Evolutionary conservation across 2,888 invertebrate species (phyloP), one percentile per base, ranked within the genome.

Genomic region (Watsonalla cultraria): DNA sequence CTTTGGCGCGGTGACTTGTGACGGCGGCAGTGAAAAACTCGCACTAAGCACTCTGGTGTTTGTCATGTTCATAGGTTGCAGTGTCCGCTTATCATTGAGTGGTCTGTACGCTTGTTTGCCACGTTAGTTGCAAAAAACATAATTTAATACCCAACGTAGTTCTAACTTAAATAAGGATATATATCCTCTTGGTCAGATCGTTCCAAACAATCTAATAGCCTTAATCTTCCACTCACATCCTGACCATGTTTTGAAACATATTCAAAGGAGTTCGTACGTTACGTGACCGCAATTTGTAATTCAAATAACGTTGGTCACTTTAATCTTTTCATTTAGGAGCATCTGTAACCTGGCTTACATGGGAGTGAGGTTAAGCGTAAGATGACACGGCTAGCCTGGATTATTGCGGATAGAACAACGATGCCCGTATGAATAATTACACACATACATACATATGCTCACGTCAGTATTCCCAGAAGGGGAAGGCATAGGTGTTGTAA

Each of bases 311-410:
- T 57, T 69, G 78, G 68, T 67, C 74, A 74, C 76, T 78, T 83
- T 84, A 84, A 84, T 83, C 83, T 84, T 86, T 85, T 81, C 76
- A 84, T 86, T 85, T 77, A 64, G 69, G 64, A 65, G 54, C 53
- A 57, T 55, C 54, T 60, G 58, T 53, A 54, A 65, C 61, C 68
- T n/a, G 34, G 34, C 34, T 37, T 37, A 48, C 14, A 8, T 49
- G 13, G 56, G 62, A 56, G 54, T 60, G 53, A 54, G 62, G 62
- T 63, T 58, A 60, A 64, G 61, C 59, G 58, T 65, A 71, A 74
- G 80, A 80, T 79, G 77, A 73, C 71, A 65, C 59, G 61, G 65
- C 64, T 66, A 64, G 60, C 68, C 67, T 62, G 72, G 69, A 76
- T 78, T 76, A 74, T 69, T 73, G 68, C 62, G 65, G 72, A 69